Conservation (phyloP, 1,140 invertebrate genomes). For the Acyrthosiphon pisum region DNA sequence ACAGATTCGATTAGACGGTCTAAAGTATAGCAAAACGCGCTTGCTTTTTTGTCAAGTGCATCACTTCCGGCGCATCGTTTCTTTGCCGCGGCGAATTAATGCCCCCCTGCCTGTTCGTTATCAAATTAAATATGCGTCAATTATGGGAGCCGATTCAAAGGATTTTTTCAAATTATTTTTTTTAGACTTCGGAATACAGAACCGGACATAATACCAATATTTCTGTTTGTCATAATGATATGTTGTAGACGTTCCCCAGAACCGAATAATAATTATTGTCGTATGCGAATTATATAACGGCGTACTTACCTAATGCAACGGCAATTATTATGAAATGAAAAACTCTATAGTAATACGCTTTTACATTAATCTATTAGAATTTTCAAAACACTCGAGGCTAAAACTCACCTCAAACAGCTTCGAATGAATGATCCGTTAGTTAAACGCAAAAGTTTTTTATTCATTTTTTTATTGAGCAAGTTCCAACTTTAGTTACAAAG, state of each 20-base stretch:
- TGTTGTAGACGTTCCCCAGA: neutral
- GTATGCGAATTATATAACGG: neutral
- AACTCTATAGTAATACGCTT: neutral
- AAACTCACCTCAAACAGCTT: neutral
- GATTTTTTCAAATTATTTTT: neutral
- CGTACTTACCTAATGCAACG: neutral
- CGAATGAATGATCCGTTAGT: neutral
- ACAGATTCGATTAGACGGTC: constrained; percentile 15
- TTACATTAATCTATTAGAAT: neutral
- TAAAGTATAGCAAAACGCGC: neutral
- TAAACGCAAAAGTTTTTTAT: neutral
- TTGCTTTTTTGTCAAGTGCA: neutral
- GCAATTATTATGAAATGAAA: neutral
- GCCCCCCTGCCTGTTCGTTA: neutral
- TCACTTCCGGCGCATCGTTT: neutral
- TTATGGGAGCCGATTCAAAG: neutral
- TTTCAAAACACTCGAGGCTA: neutral
- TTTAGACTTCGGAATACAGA: neutral
- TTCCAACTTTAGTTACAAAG: neutral
- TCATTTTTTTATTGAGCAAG: neutral
- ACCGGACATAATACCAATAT: neutral
- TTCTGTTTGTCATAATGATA: neutral
- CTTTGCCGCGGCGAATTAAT: neutral
- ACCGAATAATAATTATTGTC: neutral
- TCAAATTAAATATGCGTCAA: neutral